These are phyloP conservation scores for Nyctibius bracteatus DNA, from an alignment of 2,113 vertebrate species.

Conservation along the genomic window DNA sequence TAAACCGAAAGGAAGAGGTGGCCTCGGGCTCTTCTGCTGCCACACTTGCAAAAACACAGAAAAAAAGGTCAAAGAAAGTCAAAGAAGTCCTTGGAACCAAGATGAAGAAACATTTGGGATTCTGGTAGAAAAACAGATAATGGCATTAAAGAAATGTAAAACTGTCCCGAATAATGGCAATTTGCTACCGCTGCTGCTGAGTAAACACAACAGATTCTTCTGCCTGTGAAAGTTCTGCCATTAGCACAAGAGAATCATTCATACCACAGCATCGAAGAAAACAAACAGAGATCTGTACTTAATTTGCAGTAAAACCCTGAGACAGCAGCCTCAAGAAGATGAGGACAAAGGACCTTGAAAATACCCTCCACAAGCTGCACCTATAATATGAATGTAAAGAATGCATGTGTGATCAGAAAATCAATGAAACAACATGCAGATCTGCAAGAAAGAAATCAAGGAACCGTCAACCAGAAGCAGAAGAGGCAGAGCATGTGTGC, in stretches of 20 bases:
- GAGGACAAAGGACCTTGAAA: slow-evolving; percentile 42
- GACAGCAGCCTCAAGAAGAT: slow-evolving; percentile 13
- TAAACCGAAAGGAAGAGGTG: neutral
- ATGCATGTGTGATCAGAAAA: slow-evolving; percentile 55
- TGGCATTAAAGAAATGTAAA: slow-evolving; percentile 20
- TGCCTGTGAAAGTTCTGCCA: neutral
- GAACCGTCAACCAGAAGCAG: neutral
- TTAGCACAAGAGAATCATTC: slow-evolving; percentile 47
- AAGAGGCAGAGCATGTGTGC: neutral
- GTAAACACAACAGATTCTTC: slow-evolving; percentile 20
- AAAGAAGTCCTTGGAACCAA: neutral
- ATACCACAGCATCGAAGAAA: neutral
- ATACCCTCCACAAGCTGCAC: slow-evolving; percentile 31
- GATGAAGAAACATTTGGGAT: neutral
- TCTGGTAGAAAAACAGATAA: neutral
- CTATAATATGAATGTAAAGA: slow-evolving; percentile 33
- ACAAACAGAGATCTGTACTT: slow-evolving; percentile 29
- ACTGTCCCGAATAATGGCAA: neutral
- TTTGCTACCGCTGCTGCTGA: neutral
- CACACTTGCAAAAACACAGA: neutral
- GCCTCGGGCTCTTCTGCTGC: neutral
- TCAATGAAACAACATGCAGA: neutral
- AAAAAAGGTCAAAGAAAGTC: neutral
- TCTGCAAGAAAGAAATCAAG: neutral
- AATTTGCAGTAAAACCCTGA: neutral